Evolutionary conservation across 2,888 invertebrate species (phyloP).

Genomic region (Orthosia incerta): DNA sequence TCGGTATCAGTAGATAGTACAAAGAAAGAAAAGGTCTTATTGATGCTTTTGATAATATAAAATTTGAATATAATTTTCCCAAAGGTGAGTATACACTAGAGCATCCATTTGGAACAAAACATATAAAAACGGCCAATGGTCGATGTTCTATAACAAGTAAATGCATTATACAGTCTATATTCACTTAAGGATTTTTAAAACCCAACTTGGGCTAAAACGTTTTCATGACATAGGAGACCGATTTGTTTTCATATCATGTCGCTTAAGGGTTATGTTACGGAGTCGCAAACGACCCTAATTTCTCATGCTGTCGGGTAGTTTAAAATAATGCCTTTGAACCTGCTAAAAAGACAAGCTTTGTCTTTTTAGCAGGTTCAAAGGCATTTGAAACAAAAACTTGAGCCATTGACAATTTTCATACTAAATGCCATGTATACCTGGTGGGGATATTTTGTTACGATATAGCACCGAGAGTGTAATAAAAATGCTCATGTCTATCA

Average conservation of each 20-base stretch:
- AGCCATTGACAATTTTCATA: not conserved
- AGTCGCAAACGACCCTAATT: constrained; percentile 41
- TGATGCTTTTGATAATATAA: not conserved
- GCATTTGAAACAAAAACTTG: not conserved
- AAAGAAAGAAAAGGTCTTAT: too few relatives aligned
- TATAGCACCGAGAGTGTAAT: too few relatives aligned
- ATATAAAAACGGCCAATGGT: too few relatives aligned
- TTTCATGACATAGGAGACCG: constrained; percentile 11
- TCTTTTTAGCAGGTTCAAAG: not conserved
- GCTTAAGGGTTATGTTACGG: constrained; percentile 16
- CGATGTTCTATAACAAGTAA: too few relatives aligned
- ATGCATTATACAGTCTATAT: too few relatives aligned
- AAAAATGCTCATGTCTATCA: too few relatives aligned
- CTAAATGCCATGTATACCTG: too few relatives aligned
- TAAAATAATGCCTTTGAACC: too few relatives aligned
- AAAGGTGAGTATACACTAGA: too few relatives aligned
- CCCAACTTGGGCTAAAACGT: not conserved
- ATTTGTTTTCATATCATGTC: constrained; percentile 40
- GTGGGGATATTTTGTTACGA: too few relatives aligned
- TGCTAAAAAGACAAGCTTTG: too few relatives aligned
- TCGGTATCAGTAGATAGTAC: not conserved
- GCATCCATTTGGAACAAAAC: too few relatives aligned
- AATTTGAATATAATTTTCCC: constrained; percentile 2
- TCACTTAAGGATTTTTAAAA: not conserved
- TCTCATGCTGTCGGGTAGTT: constrained; percentile 15